Evolutionary conservation across 2,113 vertebrate genomes (phyloP).

Genomic region (Felis chaus): DNA sequence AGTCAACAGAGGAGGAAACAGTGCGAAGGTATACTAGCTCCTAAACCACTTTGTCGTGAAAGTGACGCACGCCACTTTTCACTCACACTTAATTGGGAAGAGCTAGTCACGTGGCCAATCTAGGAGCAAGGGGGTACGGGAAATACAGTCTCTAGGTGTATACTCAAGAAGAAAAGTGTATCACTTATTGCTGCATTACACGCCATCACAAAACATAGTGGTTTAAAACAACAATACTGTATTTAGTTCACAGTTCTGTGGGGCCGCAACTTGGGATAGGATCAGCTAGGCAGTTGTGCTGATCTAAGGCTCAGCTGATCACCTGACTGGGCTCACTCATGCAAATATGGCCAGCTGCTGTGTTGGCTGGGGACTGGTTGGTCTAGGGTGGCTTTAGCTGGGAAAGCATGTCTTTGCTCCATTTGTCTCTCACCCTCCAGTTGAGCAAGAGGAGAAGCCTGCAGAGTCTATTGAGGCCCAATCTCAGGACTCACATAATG

Average conservation of each 20-base stretch:
- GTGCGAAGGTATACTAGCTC: not conserved
- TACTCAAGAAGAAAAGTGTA: not conserved
- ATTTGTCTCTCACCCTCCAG: not conserved
- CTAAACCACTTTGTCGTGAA: not conserved
- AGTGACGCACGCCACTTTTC: not conserved
- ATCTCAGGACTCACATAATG: not conserved
- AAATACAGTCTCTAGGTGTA: not conserved
- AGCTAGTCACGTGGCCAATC: not conserved
- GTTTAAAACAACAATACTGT: constrained; percentile 15
- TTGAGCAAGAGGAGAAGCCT: not conserved
- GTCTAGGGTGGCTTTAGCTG: not conserved
- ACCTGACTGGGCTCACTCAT: not conserved
- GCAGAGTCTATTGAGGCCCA: not conserved
- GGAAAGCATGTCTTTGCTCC: not conserved
- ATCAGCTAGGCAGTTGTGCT: not conserved
- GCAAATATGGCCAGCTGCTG: not conserved
- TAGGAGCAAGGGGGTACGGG: constrained; percentile 8
- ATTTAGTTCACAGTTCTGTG: constrained; percentile 10
- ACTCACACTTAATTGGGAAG: not conserved
- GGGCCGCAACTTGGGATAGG: not conserved
- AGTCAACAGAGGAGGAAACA: not conserved
- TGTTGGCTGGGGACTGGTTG: not conserved
- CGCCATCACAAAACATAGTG: not conserved
- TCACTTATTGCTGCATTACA: not conserved
- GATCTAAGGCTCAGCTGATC: not conserved